Conservation (phyloP, 2,113 vertebrate genomes). For the Microtus ochrogaster region DNA sequence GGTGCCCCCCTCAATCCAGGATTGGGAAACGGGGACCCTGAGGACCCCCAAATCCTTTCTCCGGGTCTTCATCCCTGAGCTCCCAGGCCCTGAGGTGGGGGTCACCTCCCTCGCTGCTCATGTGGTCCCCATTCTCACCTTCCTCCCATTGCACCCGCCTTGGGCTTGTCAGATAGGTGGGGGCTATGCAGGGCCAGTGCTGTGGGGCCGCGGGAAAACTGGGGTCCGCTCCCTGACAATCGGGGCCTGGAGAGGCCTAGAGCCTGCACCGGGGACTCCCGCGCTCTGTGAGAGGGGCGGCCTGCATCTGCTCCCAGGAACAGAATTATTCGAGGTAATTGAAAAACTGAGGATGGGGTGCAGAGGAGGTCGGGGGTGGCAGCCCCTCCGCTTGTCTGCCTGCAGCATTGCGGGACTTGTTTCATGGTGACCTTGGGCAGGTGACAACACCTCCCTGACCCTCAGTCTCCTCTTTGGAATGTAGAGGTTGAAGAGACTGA, state of each 20-base stretch:
- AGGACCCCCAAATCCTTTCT: background rate
- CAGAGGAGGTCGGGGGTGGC: background rate
- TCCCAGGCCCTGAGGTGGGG: background rate
- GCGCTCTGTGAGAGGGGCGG: background rate
- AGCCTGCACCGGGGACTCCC: background rate
- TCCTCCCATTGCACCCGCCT: background rate
- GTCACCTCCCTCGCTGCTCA: background rate
- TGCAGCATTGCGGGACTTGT: background rate
- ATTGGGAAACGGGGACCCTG: background rate
- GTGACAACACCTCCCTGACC: conserved; percentile 6
- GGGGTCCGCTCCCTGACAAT: background rate
- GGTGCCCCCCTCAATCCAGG: no score
- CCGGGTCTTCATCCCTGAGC: background rate
- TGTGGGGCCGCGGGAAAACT: background rate
- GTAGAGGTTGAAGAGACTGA: background rate
- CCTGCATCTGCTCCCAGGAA: conserved; percentile 52
- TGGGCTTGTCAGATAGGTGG: background rate
- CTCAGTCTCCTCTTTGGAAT: background rate
- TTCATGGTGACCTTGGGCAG: conserved; percentile 74
- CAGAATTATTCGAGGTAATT: conserved; percentile 74
- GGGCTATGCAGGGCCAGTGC: background rate
- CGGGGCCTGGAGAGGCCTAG: background rate
- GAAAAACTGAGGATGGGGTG: conserved; percentile 29
- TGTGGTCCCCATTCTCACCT: background rate
- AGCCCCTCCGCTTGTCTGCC: background rate